Conservation (phyloP, 2,888 invertebrate genomes). For the Aleiodes alternator region DNA sequence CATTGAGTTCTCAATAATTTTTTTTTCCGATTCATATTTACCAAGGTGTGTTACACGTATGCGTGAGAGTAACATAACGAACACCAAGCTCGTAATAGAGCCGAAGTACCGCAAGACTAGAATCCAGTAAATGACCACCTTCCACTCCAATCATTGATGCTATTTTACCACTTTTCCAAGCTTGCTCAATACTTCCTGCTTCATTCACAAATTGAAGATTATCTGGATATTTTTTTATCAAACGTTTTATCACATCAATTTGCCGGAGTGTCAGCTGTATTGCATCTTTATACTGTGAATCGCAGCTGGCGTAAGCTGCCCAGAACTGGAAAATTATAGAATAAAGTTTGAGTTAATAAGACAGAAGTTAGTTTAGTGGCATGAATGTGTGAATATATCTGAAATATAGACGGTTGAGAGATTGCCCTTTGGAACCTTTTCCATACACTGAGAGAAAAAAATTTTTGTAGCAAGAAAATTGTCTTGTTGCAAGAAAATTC, state of each 20-base stretch:
- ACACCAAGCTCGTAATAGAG: conserved; percentile 79
- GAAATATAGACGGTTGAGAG: too few relatives aligned
- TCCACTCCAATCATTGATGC: conserved; percentile 80
- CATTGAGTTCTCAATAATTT: conserved; percentile 1
- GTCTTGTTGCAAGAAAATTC: too few relatives aligned
- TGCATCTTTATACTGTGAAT: conserved; percentile 77
- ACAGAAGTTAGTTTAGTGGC: neutral
- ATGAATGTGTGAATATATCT: too few relatives aligned
- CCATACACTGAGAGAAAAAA: too few relatives aligned
- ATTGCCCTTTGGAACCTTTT: too few relatives aligned
- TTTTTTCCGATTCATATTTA: conserved; percentile 55
- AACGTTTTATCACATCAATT: conserved; percentile 80
- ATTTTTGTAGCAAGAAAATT: too few relatives aligned
- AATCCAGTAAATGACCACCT: conserved; percentile 80
- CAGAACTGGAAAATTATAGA: conserved; percentile 77
- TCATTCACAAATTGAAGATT: conserved; percentile 73
- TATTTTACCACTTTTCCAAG: conserved; percentile 75
- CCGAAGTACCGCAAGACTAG: conserved; percentile 77
- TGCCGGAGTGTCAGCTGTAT: conserved; percentile 79
- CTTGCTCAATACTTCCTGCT: conserved; percentile 68
- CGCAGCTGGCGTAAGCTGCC: conserved; percentile 78
- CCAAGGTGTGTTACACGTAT: conserved; percentile 81
- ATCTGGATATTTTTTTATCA: conserved; percentile 74
- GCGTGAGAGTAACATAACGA: conserved; percentile 80
- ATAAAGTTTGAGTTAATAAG: neutral